Percentiles rank a stretch among this genome's conserved stretches.
phyloP scores from a whole-genome alignment of 2,113 vertebrate genomes.

The Acrocephalus arundinaceus region DNA sequence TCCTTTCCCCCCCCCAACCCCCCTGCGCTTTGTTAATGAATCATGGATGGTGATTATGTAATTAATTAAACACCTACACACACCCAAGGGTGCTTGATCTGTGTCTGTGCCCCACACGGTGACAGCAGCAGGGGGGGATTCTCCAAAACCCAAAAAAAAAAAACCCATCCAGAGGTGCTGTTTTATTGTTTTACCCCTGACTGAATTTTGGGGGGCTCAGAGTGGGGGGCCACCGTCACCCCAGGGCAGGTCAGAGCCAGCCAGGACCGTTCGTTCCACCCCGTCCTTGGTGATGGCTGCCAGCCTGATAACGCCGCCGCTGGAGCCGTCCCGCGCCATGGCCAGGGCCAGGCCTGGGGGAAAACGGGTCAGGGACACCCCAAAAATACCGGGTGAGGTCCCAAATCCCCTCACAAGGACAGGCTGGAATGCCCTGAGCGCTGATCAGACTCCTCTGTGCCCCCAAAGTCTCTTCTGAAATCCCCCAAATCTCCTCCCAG shows the following conservation, averaged over 20 bases:
- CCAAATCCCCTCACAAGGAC: no score
- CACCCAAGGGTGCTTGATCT: not conserved
- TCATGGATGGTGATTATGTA: not conserved
- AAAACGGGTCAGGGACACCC: not conserved
- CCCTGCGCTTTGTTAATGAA: not conserved
- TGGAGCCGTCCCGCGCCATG: not conserved
- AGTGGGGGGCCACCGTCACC: not conserved
- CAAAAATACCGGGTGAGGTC: no score
- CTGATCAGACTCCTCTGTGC: no score
- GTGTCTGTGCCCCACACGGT: not conserved
- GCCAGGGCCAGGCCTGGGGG: not conserved
- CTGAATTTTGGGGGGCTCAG: rapidly evolving
- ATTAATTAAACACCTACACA: not conserved
- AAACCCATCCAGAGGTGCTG: not conserved
- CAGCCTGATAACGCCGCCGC: not conserved
- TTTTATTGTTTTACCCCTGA: not conserved
- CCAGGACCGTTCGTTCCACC: not conserved
- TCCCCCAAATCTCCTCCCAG: no score
- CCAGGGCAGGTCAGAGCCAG: not conserved
- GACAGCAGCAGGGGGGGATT: not conserved
- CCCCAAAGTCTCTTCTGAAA: no score
- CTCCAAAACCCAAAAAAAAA: no score
- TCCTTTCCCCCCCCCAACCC: not conserved
- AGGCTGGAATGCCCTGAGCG: no score
- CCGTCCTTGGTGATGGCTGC: not conserved